These are phyloP conservation scores for Agrochola lota DNA, from an alignment of 2,888 invertebrate genomes.

Conservation along the genomic window DNA sequence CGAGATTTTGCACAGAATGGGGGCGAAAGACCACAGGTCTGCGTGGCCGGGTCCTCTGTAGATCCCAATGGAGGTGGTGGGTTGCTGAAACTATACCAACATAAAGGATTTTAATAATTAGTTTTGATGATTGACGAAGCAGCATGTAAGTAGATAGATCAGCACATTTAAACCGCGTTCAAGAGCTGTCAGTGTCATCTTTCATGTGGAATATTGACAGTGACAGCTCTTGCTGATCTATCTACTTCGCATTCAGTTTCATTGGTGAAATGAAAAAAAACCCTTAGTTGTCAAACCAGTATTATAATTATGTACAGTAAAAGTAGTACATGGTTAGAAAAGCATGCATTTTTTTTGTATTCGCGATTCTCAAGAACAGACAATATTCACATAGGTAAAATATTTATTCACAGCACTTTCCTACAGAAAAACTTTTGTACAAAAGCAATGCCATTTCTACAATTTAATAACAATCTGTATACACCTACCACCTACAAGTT, in stretches of 20 bases:
- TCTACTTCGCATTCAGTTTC: not conserved
- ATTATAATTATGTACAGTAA: not conserved
- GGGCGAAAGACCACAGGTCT: conserved; percentile 88
- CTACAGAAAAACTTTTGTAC: not conserved
- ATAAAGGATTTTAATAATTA: not conserved
- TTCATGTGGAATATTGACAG: not conserved
- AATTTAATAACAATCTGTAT: not conserved
- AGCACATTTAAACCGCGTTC: not conserved
- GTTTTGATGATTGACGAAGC: not conserved
- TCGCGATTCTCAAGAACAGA: too few species aligned
- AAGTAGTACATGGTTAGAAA: not conserved
- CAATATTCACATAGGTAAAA: not conserved
- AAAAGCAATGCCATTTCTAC: not conserved
- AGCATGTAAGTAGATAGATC: not conserved
- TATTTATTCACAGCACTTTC: not conserved
- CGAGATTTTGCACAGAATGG: conserved; percentile 89
- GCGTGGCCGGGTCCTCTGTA: conserved; percentile 83
- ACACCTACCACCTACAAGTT: not conserved
- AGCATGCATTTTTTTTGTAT: not conserved
- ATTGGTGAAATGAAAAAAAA: not conserved
- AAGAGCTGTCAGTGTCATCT: not conserved
- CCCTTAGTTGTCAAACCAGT: too few species aligned
- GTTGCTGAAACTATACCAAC: conserved; percentile 82
- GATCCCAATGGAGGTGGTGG: conserved; percentile 85
- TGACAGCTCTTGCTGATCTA: not conserved